Evolutionary conservation across 2,113 vertebrate genomes (phyloP).

Genomic region (Oncorhynchus gorbuscha): DNA sequence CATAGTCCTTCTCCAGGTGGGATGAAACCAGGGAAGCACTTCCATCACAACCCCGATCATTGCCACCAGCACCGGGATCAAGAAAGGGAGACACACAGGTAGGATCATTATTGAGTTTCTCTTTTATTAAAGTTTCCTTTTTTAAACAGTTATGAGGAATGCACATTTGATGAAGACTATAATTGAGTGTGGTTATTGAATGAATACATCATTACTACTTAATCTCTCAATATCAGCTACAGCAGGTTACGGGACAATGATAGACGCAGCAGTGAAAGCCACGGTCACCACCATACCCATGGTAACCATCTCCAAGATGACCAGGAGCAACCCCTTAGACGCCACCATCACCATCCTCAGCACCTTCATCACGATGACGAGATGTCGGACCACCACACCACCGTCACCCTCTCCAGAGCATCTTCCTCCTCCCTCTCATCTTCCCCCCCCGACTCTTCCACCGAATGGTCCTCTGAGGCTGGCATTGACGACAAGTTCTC

Average conservation of each 20-base stretch:
- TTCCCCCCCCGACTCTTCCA: constrained; percentile 62
- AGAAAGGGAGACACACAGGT: constrained; percentile 42
- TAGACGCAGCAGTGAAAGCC: constrained; percentile 49
- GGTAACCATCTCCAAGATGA: constrained; percentile 28
- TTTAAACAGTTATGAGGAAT: not conserved
- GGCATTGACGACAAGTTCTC: constrained; percentile 59
- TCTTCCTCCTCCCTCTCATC: constrained; percentile 63
- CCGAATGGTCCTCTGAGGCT: constrained; percentile 70
- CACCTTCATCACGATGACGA: constrained; percentile 43
- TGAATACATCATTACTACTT: not conserved
- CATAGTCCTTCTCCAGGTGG: constrained; percentile 53
- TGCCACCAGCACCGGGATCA: constrained; percentile 39
- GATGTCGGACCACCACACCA: constrained; percentile 43
- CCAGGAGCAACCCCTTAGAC: constrained; percentile 8
- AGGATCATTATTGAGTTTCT: not conserved
- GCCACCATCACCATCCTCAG: constrained; percentile 11
- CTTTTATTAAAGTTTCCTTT: not conserved
- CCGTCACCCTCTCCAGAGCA: constrained; percentile 52
- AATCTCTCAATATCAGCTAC: constrained; percentile 41
- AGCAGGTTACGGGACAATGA: constrained; percentile 42
- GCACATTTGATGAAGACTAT: not conserved
- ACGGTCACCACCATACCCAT: constrained; percentile 31
- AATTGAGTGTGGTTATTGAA: not conserved
- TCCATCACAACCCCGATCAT: constrained; percentile 33
- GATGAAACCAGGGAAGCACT: constrained; percentile 47